These are phyloP conservation scores for Nysson spinosus DNA, from an alignment of 2,888 invertebrate species.

Conservation along the genomic window DNA sequence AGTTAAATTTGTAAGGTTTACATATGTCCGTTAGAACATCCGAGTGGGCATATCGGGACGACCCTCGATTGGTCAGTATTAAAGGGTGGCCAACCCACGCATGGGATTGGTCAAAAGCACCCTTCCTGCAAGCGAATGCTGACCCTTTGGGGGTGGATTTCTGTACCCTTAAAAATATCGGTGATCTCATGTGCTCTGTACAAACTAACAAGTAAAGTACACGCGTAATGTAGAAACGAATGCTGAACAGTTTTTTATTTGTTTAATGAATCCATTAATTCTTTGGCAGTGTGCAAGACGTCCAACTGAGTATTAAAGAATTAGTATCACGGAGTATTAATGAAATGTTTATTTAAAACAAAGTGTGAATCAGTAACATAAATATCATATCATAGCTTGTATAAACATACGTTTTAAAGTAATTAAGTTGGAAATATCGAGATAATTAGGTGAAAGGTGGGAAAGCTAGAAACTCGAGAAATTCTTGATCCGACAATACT, in stretches of 20 bases:
- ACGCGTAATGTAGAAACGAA: constrained; percentile 13
- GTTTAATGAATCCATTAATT: too few relatives aligned
- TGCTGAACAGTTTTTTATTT: too few relatives aligned
- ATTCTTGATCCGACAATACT: constrained; percentile 52
- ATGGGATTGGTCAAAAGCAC: constrained; percentile 72
- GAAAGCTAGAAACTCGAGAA: constrained; percentile 24
- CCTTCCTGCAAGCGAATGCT: constrained; percentile 70
- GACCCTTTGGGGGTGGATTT: constrained; percentile 70
- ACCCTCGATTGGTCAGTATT: constrained; percentile 73
- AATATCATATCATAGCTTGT: constrained; percentile 1
- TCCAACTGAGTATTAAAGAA: too few relatives aligned
- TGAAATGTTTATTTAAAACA: too few relatives aligned
- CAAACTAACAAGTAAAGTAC: constrained; percentile 18
- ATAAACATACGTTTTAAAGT: constrained; percentile 25
- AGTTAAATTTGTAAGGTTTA: constrained; percentile 30
- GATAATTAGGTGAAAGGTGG: constrained; percentile 44
- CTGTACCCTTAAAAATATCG: constrained; percentile 49
- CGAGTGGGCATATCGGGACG: constrained; percentile 40
- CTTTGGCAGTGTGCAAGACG: too few relatives aligned
- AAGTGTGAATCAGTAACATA: constrained; percentile 11
- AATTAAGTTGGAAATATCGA: constrained; percentile 52
- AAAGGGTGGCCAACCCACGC: constrained; percentile 71
- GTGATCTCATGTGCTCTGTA: constrained; percentile 31
- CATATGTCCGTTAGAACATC: constrained; percentile 23
- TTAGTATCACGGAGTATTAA: too few relatives aligned